Conservation (phyloP, 2,888 invertebrate genomes). For the Cephus sareptanus region DNA sequence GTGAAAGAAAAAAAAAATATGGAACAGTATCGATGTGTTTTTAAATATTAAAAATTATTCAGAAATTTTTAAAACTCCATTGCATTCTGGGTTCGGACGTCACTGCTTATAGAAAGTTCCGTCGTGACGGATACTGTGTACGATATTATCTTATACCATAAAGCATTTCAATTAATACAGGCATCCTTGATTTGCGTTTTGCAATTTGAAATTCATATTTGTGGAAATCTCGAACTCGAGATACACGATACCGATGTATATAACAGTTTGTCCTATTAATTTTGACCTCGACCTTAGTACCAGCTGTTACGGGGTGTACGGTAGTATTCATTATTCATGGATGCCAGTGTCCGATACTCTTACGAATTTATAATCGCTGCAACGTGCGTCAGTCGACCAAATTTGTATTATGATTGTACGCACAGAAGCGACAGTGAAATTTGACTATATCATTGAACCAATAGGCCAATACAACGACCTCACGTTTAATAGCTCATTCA, state of each 20-base stretch:
- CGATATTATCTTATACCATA: neutral
- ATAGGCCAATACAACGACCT: neutral
- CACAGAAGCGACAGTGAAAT: neutral
- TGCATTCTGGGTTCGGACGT: neutral
- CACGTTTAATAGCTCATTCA: neutral
- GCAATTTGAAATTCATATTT: slow-evolving; percentile 3
- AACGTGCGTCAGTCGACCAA: slow-evolving; percentile 38
- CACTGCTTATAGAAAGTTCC: neutral
- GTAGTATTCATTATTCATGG: slow-evolving; percentile 34
- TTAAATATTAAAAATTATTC: neutral
- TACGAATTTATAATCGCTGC: slow-evolving; percentile 32
- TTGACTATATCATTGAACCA: neutral
- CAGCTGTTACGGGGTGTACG: neutral
- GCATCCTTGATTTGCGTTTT: neutral
- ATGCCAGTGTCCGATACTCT: slow-evolving; percentile 17
- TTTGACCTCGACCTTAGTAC: neutral
- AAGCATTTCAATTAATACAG: neutral
- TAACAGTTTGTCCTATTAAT: neutral
- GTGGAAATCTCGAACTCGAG: neutral
- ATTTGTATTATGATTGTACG: slow-evolving; percentile 7
- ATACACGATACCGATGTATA: neutral
- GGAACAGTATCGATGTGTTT: neutral
- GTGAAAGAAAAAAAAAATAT: neutral
- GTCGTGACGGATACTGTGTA: neutral
- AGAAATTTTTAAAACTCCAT: neutral